Evolutionary conservation across 1,140 invertebrate genomes (phyloP).

Genomic region (Ceratina calcarata): DNA sequence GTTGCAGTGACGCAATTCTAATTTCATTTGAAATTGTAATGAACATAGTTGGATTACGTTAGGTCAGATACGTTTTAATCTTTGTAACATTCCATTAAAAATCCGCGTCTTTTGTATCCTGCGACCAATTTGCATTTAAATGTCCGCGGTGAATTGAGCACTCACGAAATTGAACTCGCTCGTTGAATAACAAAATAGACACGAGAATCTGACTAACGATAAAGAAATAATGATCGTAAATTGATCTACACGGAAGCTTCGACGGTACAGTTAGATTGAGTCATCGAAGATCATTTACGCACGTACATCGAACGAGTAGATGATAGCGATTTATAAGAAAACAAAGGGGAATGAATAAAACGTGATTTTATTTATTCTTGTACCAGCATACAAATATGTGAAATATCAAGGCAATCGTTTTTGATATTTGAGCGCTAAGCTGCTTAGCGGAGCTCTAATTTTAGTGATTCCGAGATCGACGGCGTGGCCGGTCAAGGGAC

Average conservation of each 20-base stretch:
- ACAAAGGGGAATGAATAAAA: too few species aligned
- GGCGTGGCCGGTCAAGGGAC: constrained; percentile 70
- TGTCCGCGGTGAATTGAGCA: too few species aligned
- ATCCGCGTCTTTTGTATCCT: background rate
- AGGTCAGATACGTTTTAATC: background rate
- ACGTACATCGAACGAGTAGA: too few species aligned
- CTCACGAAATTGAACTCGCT: too few species aligned
- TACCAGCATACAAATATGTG: too few species aligned
- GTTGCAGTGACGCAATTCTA: too few species aligned
- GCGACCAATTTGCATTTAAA: background rate
- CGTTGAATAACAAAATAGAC: too few species aligned
- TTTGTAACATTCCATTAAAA: background rate
- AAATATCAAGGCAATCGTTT: constrained; percentile 59
- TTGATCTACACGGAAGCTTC: background rate
- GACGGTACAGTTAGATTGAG: too few species aligned
- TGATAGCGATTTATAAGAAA: too few species aligned
- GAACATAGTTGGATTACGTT: background rate
- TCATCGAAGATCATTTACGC: too few species aligned
- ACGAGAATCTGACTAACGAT: too few species aligned
- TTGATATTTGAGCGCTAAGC: constrained; percentile 71
- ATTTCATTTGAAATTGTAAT: background rate
- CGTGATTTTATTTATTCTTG: too few species aligned
- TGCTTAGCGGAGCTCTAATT: constrained; percentile 62
- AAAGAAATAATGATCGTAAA: background rate
- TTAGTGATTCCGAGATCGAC: constrained; percentile 69